phyloP scores from a whole-genome alignment of 2,113 vertebrate genomes.

The Eurystomus gularis region DNA sequence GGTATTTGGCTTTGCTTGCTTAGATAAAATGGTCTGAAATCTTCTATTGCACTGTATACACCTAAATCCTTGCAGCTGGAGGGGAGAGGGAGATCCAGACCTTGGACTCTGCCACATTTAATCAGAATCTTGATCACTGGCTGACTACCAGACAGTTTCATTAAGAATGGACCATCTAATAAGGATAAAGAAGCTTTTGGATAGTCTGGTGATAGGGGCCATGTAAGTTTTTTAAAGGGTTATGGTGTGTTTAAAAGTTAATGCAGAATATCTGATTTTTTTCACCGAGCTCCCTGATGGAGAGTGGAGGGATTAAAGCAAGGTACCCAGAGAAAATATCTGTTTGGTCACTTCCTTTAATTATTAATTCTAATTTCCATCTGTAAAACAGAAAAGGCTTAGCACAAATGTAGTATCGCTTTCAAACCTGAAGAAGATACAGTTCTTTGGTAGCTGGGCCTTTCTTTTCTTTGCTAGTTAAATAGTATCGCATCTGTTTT shows the following conservation, averaged over 20 bases:
- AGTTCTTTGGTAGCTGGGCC: neutral
- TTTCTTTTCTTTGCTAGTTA: neutral
- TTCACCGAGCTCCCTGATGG: neutral
- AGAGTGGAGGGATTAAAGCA: neutral
- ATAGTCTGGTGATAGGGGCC: neutral
- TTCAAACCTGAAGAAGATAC: neutral
- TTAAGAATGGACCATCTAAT: neutral
- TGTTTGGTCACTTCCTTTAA: neutral
- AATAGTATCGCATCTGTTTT: neutral
- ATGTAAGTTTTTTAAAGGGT: fast-evolving
- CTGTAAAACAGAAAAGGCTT: neutral
- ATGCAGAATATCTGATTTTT: neutral
- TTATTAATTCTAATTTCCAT: neutral
- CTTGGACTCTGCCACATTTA: neutral
- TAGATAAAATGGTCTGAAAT: neutral
- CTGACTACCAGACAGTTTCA: neutral
- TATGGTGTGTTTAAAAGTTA: neutral
- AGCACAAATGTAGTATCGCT: neutral
- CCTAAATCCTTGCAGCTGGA: neutral
- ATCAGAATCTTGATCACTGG: neutral
- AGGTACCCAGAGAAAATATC: neutral
- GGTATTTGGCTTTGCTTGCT: neutral
- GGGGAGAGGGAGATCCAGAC: neutral
- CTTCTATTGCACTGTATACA: neutral
- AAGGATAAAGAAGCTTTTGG: neutral